Evolutionary conservation across 1,140 invertebrate genomes (phyloP), one percentile per base, ranked within the genome.

Genomic region (Drosophila hydei): DNA sequence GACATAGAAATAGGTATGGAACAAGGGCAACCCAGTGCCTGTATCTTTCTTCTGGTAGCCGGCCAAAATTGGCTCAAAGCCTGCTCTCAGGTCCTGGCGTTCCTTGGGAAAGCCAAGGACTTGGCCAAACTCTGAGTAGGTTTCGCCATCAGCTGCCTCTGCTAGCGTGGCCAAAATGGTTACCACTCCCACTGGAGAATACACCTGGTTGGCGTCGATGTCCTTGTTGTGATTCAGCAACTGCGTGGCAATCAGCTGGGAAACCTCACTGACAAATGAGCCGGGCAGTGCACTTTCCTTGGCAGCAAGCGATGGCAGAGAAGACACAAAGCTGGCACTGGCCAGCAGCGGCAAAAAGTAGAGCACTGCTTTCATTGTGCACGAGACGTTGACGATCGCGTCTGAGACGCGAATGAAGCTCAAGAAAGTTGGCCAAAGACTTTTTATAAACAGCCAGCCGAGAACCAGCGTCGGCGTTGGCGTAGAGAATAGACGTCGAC

Each of bases 1-100:
- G 42, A 94, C 92, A 69, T 95, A 95, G 75, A 95, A 93, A 92
- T 93, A 95, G 62, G 94, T 94, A 80, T 94, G 94, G 72, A 94
- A 92, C 70, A 94, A 93, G 12, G 94, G 94, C 69, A 77, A 92
- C 91, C 50, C 91, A 12, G 71, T 70, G 3, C 90, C 91, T 89
- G 77, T 92, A 59, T 93, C 92, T n/a, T 93, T 91, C 21, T 92
- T 93, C 63, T 93, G 93, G 71, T 93, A 93, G 40, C 92, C 91
- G 38, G 92, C 89, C 90, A 94, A 89, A 8, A 94, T 92, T 16
- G 90, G 91, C 9, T 91, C 81, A 47, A 92, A 94, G 21, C 92
- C 92, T 0, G 62, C 43, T 19, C 90, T 55, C 14, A 90, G 52
- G 5, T 64, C 36, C 0, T 50, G 59, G 3, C 79, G 87, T 67